Conservation (phyloP, 2,888 invertebrate species). For the Drosophila greeni region DNA sequence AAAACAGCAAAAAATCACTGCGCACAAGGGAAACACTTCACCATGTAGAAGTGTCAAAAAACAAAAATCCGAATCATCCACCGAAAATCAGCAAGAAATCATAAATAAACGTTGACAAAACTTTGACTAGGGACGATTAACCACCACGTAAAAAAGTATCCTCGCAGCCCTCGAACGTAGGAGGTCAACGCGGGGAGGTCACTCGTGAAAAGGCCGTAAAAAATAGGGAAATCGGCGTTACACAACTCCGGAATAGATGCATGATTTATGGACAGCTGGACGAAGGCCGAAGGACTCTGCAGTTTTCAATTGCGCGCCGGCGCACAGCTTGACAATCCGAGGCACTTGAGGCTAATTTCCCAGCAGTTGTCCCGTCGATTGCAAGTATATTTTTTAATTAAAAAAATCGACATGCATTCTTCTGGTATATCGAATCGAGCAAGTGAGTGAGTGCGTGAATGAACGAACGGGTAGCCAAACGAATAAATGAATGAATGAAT, state of each 20-base stretch:
- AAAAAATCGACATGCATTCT: constrained; percentile 50
- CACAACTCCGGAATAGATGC: constrained; percentile 35
- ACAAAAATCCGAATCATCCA: constrained; percentile 31
- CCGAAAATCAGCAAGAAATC: constrained; percentile 33
- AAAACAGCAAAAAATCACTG: constrained; percentile 42
- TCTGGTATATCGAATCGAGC: constrained; percentile 49
- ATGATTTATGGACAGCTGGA: constrained; percentile 63
- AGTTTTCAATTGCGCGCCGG: constrained; percentile 50
- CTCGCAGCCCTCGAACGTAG: constrained; percentile 36
- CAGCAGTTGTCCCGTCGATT: constrained; percentile 44
- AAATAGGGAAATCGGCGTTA: constrained; percentile 52
- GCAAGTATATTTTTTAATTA: constrained; percentile 62
- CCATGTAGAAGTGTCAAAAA: constrained; percentile 3
- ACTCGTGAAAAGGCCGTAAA: constrained; percentile 54
- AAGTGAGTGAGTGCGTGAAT: constrained; percentile 14
- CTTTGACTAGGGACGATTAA: constrained; percentile 29
- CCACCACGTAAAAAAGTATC: constrained; percentile 30
- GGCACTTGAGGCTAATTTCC: constrained; percentile 70
- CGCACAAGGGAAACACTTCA: constrained; percentile 29
- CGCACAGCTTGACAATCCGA: constrained; percentile 62
- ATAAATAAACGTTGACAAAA: constrained; percentile 45
- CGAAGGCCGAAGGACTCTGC: constrained; percentile 14
- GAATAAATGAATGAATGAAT: constrained; percentile 40
- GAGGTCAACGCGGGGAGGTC: constrained; percentile 67
- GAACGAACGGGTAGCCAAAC: constrained; percentile 2